phyloP scores from a whole-genome alignment of 2,888 invertebrate species.

The Scrobipalpa atriplicella region DNA sequence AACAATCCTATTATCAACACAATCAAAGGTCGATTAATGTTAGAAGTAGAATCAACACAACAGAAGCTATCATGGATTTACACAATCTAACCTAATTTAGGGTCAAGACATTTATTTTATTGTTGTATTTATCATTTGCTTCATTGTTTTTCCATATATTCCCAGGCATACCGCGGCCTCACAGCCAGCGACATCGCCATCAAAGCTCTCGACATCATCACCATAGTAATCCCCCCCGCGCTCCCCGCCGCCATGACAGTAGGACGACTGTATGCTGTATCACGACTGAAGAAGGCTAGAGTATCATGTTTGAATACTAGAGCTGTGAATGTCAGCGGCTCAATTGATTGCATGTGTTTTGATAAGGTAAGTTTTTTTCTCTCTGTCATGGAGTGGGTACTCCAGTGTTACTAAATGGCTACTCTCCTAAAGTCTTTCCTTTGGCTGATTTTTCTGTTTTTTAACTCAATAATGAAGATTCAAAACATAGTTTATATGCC shows the following conservation, averaged over 20 bases:
- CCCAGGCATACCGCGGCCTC: slow-evolving; percentile 83
- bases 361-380: slow-evolving; percentile 89
- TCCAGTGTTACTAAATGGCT: no score
- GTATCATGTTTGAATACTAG: slow-evolving; percentile 97
- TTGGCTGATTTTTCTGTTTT: background rate
- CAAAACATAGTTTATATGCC: no score
- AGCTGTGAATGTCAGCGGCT: slow-evolving; percentile 96
- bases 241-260: slow-evolving; percentile 98
- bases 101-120: no score
- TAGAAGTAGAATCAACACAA: no score
- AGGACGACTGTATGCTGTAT: slow-evolving; percentile 95
- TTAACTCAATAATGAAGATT: no score
- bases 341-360: slow-evolving; percentile 94
- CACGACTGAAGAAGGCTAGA: slow-evolving; percentile 88
- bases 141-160: slow-evolving; percentile 31
- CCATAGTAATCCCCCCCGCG: slow-evolving; percentile 97
- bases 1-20: no score
- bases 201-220: slow-evolving; percentile 95
- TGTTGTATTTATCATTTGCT: no score
- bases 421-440: background rate
- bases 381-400: no score
- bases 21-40: no score
- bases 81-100: no score
- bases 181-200: slow-evolving; percentile 85
- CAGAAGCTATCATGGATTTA: no score